Percentiles rank a stretch among this genome's conserved stretches.
Conservation (phyloP, 2,888 invertebrate genomes). For the Hirtodrosophila alboralis region DNA sequence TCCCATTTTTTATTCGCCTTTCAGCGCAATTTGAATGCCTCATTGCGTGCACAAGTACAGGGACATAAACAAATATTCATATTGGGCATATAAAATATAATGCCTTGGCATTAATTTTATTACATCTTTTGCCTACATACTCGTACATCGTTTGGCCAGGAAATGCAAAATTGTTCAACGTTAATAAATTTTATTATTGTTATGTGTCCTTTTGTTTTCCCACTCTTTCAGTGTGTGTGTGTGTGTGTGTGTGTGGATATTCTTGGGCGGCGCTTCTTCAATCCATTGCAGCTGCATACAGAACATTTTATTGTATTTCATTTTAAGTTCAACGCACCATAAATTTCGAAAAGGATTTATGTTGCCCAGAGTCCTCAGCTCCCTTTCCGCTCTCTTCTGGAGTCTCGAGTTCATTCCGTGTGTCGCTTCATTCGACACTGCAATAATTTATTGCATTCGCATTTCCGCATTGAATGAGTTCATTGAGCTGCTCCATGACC, state of each 20-base stretch:
- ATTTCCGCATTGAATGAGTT: constrained; percentile 69
- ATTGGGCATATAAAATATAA: constrained; percentile 40
- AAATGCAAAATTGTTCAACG: constrained; percentile 57
- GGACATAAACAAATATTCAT: constrained; percentile 22
- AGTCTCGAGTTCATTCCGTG: constrained; percentile 16
- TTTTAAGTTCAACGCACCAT: constrained; percentile 76
- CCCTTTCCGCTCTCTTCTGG: constrained; percentile 3
- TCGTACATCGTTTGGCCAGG: constrained; percentile 44
- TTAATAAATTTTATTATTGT: constrained; percentile 75
- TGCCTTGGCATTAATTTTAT: constrained; percentile 67
- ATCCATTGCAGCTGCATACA: constrained; percentile 45
- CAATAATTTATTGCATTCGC: constrained; percentile 69
- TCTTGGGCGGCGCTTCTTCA: constrained; percentile 35
- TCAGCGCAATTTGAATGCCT: constrained; percentile 54
- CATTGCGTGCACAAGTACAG: constrained; percentile 45
- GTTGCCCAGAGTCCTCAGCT: constrained; percentile 42
- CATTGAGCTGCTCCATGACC: constrained; percentile 57
- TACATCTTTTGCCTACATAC: constrained; percentile 49
- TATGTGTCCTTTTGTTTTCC: constrained; percentile 45
- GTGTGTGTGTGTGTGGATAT: not conserved
- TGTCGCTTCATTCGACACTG: constrained; percentile 50
- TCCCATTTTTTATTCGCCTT: constrained; percentile 38
- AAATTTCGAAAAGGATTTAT: constrained; percentile 73
- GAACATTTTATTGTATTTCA: constrained; percentile 73
- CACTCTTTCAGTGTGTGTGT: not conserved